Evolutionary conservation across 2,797 vertebrate species (phyloP).

Genomic region (Buphagus erythrorhynchus): DNA sequence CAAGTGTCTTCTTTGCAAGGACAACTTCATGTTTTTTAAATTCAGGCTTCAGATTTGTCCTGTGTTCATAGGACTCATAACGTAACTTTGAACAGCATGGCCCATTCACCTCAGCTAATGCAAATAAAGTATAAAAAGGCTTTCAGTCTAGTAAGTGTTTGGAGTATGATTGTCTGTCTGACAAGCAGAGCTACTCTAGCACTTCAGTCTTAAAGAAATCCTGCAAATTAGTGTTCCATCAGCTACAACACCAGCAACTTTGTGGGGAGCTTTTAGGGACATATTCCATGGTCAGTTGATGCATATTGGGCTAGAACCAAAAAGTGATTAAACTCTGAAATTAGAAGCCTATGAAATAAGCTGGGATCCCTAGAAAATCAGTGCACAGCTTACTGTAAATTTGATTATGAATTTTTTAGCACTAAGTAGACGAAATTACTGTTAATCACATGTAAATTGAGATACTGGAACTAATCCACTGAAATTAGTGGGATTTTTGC

Average conservation of each 20-base stretch:
- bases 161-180: slow-evolving; percentile 20
- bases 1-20: neutral
- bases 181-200: neutral
- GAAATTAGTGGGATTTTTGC: slow-evolving; percentile 64
- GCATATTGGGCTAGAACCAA: slow-evolving; percentile 44
- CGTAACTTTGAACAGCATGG: fast-evolving
- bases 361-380: slow-evolving; percentile 54
- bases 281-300: slow-evolving; percentile 45
- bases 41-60: neutral
- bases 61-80: neutral
- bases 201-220: slow-evolving; percentile 56
- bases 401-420: slow-evolving; percentile 65
- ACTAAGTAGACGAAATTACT: slow-evolving; percentile 58
- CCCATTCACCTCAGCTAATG: neutral
- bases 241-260: slow-evolving; percentile 47
- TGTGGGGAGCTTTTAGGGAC: slow-evolving; percentile 41
- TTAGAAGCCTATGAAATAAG: slow-evolving; percentile 56
- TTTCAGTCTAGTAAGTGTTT: slow-evolving; percentile 28
- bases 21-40: neutral
- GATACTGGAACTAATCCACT: slow-evolving; percentile 64
- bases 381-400: slow-evolving; percentile 53
- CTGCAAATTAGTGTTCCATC: slow-evolving; percentile 59
- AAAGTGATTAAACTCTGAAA: slow-evolving; percentile 52
- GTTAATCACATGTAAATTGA: slow-evolving; percentile 69
- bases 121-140: neutral